Conservation (phyloP, 2,797 vertebrate genomes). For the Eremophila alpestris region DNA sequence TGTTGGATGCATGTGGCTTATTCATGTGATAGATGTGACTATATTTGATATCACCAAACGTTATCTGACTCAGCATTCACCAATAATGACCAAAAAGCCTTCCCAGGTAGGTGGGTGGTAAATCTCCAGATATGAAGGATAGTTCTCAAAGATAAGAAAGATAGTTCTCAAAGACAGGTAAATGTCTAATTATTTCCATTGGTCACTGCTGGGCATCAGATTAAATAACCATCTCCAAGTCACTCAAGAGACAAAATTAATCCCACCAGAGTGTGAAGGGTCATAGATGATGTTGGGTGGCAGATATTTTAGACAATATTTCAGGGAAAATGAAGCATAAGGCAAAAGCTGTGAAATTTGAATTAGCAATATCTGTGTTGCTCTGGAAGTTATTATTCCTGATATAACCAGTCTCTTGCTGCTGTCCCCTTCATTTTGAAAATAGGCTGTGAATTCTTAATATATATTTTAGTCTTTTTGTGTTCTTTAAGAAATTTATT, state of each 20-base stretch:
- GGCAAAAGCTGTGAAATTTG: neutral
- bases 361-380: neutral
- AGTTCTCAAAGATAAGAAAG: neutral
- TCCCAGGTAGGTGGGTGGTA: neutral
- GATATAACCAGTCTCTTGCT: neutral
- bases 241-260: neutral
- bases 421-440: neutral
- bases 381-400: neutral
- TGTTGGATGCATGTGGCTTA: neutral
- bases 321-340: neutral
- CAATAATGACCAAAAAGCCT: neutral
- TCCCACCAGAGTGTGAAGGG: neutral
- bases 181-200: neutral
- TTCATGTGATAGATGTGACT: neutral
- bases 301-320: neutral
- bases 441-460: neutral
- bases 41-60: neutral
- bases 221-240: neutral
- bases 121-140: neutral
- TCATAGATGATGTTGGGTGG: neutral
- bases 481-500: neutral
- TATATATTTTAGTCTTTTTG: neutral
- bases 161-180: neutral
- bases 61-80: neutral
- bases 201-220: neutral